These are phyloP conservation scores for Sporophila hypoxantha DNA, from an alignment of 2,113 vertebrate genomes.

Conservation along the genomic window DNA sequence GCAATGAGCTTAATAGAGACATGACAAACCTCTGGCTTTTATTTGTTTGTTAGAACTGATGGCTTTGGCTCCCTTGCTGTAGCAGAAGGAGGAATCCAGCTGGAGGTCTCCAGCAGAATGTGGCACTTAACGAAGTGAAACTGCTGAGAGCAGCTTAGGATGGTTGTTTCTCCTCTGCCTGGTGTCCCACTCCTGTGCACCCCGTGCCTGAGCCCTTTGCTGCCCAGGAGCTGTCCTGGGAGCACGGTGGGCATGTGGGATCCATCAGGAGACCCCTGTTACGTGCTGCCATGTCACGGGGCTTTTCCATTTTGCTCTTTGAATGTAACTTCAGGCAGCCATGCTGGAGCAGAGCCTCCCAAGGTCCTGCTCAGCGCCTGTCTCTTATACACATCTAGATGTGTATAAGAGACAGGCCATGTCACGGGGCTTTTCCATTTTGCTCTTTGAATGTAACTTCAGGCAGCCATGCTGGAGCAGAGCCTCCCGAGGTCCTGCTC, in stretches of 20 bases:
- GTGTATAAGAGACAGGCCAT: too few species aligned
- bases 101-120: not conserved
- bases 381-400: too few species aligned
- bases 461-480: not conserved
- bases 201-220: not conserved
- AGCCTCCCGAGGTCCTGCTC: not conserved
- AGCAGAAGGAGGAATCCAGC: not conserved
- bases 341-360: too few species aligned
- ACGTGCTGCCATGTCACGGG: fast-evolving
- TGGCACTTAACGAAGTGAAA: not conserved
- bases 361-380: not conserved
- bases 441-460: not conserved
- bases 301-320: not conserved
- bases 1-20: not conserved
- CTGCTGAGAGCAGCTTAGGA: not conserved
- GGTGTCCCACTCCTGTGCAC: not conserved
- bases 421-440: not conserved
- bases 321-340: not conserved
- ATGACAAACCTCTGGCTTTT: not conserved
- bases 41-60: not conserved
- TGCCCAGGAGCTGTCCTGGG: not conserved
- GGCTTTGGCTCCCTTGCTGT: not conserved
- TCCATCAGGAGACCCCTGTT: not conserved
- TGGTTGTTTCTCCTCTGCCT: not conserved
- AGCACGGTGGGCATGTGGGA: fast-evolving